Base-by-base conservation (phyloP, 2,113 vertebrate species). In the Spermophilus dauricus region DNA sequence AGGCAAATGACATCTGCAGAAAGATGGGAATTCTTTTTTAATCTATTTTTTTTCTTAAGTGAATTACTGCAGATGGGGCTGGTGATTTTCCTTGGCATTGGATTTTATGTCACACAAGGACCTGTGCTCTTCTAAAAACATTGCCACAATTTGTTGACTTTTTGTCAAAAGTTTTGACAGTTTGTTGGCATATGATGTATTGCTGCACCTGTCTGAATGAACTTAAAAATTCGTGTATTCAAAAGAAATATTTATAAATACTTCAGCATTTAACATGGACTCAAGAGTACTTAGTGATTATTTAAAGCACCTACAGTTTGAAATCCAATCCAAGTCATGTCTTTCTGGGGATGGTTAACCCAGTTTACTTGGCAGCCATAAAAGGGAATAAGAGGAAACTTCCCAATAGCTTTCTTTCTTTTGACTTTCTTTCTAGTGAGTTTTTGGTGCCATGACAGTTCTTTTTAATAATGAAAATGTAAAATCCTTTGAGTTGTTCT, bases 231-330 rank as follows among this genome's bases (percentile, higher is more conserved):
- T 22, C 95, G 80, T 96, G 63, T 96, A 87, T 91, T 95, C 93
- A 94, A 97, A 97, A 98, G 94, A 97, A 97, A 97, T 97, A 97
- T 97, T 98, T 97, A 96, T 97, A 97, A 97, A 97, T 94, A 92
- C 58, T 45, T 94, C 84, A 88, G 34, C 39, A 95, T 96, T 96
- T 89, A 87, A 94, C 92, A 95, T 87, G 80, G 53, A 82, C 73
- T 93, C 80, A 73, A 69, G 39, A 77, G 30, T 73, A 81, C 86
- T 92, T 72, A 32, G 67, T 85, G 65, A 87, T 83, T 95, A 96
- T 92, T 96, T 97, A 94, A 84, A 95, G n/a, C 86, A 95, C 37
- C 80, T 96, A 84, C 13, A 96, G 83, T 96, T 95, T 86, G 39
- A 93, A 96, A 93, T 95, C 5, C 37, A 81, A 76, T n/a, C 32